Evolutionary conservation across 92 coral and sea anemone species (phyloP), one percentile per base, ranked within the genome.

Genomic region (Porites lobata): DNA sequence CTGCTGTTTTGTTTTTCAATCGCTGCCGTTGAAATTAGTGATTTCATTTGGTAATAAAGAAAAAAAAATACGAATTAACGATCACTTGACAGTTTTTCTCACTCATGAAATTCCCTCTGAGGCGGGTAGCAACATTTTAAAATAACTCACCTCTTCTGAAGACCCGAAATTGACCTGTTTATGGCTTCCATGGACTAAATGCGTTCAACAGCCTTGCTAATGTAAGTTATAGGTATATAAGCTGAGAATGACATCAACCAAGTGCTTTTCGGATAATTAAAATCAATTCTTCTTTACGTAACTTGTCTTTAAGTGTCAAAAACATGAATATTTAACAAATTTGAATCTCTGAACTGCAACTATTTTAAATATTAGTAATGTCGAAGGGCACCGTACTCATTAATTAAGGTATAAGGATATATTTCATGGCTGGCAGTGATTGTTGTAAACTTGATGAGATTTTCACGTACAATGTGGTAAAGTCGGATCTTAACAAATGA

Each of bases 311-410:
- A 29, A 81, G 77, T 81, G 78, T 54, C 78, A 82, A 70, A 50
- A 70, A 26, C 78, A 82, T 70, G 86, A 82, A 82, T 82, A 82
- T 82, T 82, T 70, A 82, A 71, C 74, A 58, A 32, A 70, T 56
- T 9, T 70, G 13, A 56, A 68, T 32, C 56, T 13, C 75, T 68
- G 17, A 17, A 50, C 20, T 43, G 65, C 86, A 71, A 54, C 13
- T n/a, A 81, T 56, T 69, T 69, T 13, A 26, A 53, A 69, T 69
- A n/a, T 29, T 11, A 66, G 14, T 21, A 68, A 26, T 32, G 15
- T 51, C 72, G 57, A 69, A 29, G 76, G 69, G n/a, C 21, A 21
- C 8, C 18, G 26, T 3, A 3, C 7, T 38, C 47, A 38, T 53
- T 56, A 66, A 57, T 26, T 71, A 13, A 77, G 8, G 29, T 68